Base-by-base conservation (phyloP, 2,113 vertebrate genomes). In the Campylomormyrus tamandua region DNA sequence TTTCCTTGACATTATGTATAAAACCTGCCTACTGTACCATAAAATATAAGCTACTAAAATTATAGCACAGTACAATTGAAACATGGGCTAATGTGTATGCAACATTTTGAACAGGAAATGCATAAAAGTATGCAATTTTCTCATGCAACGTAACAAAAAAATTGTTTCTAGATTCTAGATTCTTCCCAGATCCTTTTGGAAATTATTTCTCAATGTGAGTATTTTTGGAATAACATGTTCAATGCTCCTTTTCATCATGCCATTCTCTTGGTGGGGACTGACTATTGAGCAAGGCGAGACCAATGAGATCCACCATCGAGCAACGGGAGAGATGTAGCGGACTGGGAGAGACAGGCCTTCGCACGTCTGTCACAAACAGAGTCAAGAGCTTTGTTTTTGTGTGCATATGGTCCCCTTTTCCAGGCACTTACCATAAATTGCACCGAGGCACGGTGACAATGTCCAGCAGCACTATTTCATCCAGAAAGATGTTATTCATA, bases 371-470 rank as follows among this genome's bases (percentile, higher is more conserved):
- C 48, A 70, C 66, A 74, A 90, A 39, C 46, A 39, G 84, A 48
- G 89, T 74, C 62, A 39, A 90, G 89, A 58, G 84, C 89, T 90
- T 90, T 90, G 89, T 90, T 87, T 87, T 90, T 45, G 13, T 53
- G 35, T 80, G 87, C 85, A 77, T 27, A 15, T 27, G 58, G 24
- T 87, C 31, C 62, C 58, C 66, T 13, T 21, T 90, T 80, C 49
- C 7, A 90, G 52, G 85, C 89, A 87, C 89, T 90, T 87, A 87
- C 35, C 50, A 42, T 90, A 90, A 90, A 90, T 90, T 87, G 85
- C 89, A 87, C 45, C 77, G 24, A 90, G 21, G 42, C 24, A 10
- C 66, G 27, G 85, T 39, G 31, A 66, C 27, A 49, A 84, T 46
- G 50, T 87, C 62, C 74, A 15, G 46, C 89, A 74, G 85, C 5